These are phyloP conservation scores for Phylloscopus trochilus DNA, from an alignment of 2,113 vertebrate genomes.

Conservation along the genomic window DNA sequence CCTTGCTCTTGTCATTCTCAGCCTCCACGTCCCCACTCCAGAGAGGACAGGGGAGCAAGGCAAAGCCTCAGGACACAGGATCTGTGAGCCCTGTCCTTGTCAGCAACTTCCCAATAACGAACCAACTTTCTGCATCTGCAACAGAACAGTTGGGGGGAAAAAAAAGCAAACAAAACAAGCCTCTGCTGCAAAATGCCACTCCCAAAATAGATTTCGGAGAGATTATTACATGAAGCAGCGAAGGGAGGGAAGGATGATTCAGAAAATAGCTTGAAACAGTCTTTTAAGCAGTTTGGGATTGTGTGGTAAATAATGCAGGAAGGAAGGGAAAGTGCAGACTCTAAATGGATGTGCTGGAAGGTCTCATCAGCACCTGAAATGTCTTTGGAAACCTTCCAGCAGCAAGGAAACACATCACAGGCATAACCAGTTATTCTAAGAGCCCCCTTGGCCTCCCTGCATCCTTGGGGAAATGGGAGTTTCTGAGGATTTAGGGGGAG, in stretches of 20 bases:
- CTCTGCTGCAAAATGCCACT: constrained; percentile 34
- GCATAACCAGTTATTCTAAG: neutral
- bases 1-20: neutral
- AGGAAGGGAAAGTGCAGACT: constrained; percentile 46
- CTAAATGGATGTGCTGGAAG: constrained; percentile 56
- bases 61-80: neutral
- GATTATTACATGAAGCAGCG: constrained; percentile 9
- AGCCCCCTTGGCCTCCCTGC: neutral
- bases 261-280: constrained; percentile 32
- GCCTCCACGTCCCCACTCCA: neutral
- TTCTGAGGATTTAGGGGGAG: neutral
- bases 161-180: neutral
- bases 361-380: constrained; percentile 1
- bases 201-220: constrained; percentile 24
- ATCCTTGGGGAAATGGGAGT: neutral
- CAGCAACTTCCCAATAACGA: neutral
- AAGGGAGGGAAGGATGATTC: constrained; percentile 18
- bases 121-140: neutral
- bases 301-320: constrained; percentile 62
- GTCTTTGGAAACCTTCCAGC: constrained; percentile 11
- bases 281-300: neutral
- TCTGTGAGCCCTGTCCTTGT: neutral
- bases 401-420: neutral
- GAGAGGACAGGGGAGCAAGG: neutral
- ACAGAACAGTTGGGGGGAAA: neutral